These are phyloP conservation scores for Sylvilagus bachmani DNA, from an alignment of 2,113 vertebrate species.

Conservation along the genomic window DNA sequence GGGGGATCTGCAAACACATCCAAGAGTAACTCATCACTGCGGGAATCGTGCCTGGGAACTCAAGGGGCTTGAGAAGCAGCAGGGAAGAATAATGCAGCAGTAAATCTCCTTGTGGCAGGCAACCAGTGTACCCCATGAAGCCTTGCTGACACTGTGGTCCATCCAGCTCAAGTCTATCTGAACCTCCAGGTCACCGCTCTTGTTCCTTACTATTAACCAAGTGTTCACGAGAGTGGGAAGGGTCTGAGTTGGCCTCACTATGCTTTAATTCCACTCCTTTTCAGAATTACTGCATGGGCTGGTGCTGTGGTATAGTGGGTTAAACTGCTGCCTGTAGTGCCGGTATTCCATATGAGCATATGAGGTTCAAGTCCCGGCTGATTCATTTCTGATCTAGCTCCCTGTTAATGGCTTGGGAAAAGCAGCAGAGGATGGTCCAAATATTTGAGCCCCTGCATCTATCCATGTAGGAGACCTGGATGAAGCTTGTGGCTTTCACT, in stretches of 20 bases:
- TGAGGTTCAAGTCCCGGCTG: too few species aligned
- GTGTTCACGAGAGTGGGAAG: fast-evolving
- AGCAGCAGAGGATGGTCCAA: too few species aligned
- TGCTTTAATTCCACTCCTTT: background rate
- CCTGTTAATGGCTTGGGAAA: too few species aligned
- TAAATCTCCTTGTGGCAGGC: background rate
- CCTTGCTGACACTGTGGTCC: background rate
- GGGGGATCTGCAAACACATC: conserved; percentile 85
- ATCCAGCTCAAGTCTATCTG: fast-evolving
- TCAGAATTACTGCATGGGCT: background rate
- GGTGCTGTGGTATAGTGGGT: too few species aligned
- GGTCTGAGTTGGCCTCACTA: too few species aligned
- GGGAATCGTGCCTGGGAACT: background rate
- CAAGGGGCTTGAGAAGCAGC: fast-evolving
- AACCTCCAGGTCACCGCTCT: background rate
- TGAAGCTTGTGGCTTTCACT: too few species aligned
- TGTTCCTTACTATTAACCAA: too few species aligned
- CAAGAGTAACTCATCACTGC: conserved; percentile 62
- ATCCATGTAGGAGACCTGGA: too few species aligned
- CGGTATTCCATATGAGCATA: too few species aligned
- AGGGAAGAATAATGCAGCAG: background rate
- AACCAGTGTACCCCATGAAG: background rate
- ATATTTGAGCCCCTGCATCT: too few species aligned
- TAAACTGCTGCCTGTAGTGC: too few species aligned
- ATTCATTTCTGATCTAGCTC: too few species aligned